Evolutionary conservation across 1,140 invertebrate genomes (phyloP).

Genomic region (Stenopsyche tienmushanensis): DNA sequence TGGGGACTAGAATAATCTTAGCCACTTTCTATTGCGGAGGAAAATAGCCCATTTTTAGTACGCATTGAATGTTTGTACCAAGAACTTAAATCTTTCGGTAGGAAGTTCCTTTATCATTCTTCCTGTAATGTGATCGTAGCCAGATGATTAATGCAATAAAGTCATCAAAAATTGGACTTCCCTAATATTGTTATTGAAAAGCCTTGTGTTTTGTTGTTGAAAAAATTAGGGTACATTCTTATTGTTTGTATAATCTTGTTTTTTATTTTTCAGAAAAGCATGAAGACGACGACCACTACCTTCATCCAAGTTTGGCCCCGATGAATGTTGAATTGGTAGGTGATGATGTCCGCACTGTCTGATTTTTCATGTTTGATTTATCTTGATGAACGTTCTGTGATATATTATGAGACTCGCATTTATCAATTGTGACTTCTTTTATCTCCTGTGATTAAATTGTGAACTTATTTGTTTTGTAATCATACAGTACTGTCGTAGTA

Average conservation of each 20-base stretch:
- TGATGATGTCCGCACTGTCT: conserved; percentile 40
- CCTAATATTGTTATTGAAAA: too few relatives aligned
- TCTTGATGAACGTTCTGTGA: conserved; percentile 18
- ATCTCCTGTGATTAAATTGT: conserved; percentile 23
- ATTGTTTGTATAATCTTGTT: not conserved
- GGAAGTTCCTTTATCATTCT: too few relatives aligned
- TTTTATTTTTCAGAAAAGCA: conserved; percentile 49
- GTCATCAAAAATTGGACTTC: too few relatives aligned
- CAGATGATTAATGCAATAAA: too few relatives aligned
- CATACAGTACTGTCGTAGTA: not conserved
- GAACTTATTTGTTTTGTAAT: conserved; percentile 1
- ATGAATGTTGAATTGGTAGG: conserved; percentile 60
- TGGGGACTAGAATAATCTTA: too few relatives aligned
- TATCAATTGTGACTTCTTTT: conserved; percentile 14
- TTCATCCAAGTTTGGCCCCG: conserved; percentile 72
- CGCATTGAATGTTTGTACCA: too few relatives aligned
- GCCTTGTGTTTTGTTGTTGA: not conserved
- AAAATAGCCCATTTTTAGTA: too few relatives aligned
- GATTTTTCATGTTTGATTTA: conserved; percentile 22
- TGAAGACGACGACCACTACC: conserved; percentile 68
- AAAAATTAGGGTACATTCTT: not conserved
- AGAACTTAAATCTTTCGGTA: too few relatives aligned
- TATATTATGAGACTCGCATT: conserved; percentile 22
- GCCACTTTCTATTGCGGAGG: too few relatives aligned
- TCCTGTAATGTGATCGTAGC: too few relatives aligned